Evolutionary conservation across 2,113 vertebrate species (phyloP).

Genomic region (Tragulus kanchil): DNA sequence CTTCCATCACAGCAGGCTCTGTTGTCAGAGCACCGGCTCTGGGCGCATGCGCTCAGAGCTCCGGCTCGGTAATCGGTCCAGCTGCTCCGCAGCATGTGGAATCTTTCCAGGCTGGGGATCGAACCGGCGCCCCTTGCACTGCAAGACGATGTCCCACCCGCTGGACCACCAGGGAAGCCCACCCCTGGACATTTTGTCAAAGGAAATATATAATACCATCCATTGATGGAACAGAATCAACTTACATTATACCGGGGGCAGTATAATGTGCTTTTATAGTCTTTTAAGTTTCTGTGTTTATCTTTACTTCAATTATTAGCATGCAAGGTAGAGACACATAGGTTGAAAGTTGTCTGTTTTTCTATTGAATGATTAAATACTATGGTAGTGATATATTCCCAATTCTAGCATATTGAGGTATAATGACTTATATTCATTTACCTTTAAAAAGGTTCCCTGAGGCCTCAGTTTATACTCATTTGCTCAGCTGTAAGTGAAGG

Average conservation of each 20-base stretch:
- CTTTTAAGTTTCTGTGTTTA: neutral
- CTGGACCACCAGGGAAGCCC: no score
- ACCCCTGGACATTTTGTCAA: neutral
- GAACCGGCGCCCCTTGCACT: no score
- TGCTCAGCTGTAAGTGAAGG: neutral
- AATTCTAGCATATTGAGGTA: neutral
- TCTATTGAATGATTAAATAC: neutral
- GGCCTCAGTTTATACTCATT: neutral
- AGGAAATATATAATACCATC: neutral
- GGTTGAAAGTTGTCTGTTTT: neutral
- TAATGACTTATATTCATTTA: slow-evolving; percentile 11
- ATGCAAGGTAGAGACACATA: neutral
- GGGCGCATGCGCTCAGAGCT: no score
- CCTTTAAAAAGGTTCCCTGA: neutral
- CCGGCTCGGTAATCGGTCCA: no score
- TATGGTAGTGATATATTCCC: neutral
- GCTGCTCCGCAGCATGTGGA: no score
- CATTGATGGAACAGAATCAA: neutral
- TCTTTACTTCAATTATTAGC: slow-evolving; percentile 7
- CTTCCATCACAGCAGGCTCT: no score
- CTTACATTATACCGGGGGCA: neutral
- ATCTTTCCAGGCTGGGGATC: no score
- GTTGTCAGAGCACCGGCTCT: no score
- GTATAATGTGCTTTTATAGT: neutral
- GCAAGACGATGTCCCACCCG: no score